Evolutionary conservation across 2,888 invertebrate genomes (phyloP).

Genomic region (Campoplex capitator): DNA sequence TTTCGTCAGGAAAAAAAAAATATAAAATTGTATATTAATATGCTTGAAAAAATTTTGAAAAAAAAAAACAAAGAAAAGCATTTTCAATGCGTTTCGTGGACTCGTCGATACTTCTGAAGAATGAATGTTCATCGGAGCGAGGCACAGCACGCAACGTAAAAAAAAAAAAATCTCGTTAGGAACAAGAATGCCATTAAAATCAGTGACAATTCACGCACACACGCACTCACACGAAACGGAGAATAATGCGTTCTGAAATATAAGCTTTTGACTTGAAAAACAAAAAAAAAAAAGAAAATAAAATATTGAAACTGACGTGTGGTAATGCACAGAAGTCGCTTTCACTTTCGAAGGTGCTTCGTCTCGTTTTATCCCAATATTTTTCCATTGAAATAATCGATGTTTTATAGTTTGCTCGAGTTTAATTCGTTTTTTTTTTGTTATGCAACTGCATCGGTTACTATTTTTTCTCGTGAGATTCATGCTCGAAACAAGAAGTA

Average conservation of each 20-base stretch:
- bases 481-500: constrained; percentile 29
- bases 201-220: constrained; percentile 12
- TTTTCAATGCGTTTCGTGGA: neutral
- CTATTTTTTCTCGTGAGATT: too few species aligned
- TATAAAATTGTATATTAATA: neutral
- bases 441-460: constrained; percentile 29
- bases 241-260: constrained; percentile 4
- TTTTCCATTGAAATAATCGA: neutral
- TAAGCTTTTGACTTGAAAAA: neutral
- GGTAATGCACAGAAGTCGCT: neutral
- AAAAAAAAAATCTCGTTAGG: neutral
- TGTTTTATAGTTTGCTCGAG: neutral
- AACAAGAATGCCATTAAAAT: neutral
- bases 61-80: neutral
- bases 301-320: neutral
- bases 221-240: constrained; percentile 6
- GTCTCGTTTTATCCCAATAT: neutral
- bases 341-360: neutral
- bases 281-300: neutral
- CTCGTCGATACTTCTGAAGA: constrained; percentile 16
- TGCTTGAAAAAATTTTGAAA: too few species aligned
- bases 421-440: constrained; percentile 1
- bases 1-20: neutral
- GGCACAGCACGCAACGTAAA: neutral
- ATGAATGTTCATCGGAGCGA: constrained; percentile 40